Evolutionary conservation across 92 coral and sea anemone species (phyloP).

Genomic region (Actinernus sp.): DNA sequence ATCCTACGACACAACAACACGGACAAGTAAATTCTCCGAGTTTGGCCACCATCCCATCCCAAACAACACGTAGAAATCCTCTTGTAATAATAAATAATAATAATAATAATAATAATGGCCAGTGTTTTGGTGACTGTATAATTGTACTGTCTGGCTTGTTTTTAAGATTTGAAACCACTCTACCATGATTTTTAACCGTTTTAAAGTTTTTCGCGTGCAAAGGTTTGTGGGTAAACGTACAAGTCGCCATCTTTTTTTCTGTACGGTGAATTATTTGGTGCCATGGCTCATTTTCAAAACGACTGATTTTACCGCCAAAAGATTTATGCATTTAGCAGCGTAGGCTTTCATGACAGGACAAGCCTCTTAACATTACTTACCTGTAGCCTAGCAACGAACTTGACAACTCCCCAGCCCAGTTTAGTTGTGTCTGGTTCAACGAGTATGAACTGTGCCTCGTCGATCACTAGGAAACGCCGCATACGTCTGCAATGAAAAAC

Average conservation of each 20-base stretch:
- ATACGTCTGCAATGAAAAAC: slow-evolving; percentile 33
- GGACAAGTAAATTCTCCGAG: too few relatives aligned
- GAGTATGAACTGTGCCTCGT: slow-evolving; percentile 98
- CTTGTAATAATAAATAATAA: too few relatives aligned
- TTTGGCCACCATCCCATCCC: too few relatives aligned
- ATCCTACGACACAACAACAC: slow-evolving; percentile 70
- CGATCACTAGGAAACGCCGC: slow-evolving; percentile 98
- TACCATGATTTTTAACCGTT: neutral
- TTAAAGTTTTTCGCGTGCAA: too few relatives aligned
- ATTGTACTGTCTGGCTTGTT: too few relatives aligned
- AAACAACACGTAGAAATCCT: too few relatives aligned
- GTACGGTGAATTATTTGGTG: neutral
- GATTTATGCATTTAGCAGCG: neutral
- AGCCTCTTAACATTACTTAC: slow-evolving; percentile 28
- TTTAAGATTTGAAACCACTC: too few relatives aligned
- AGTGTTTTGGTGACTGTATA: too few relatives aligned
- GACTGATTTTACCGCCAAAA: neutral
- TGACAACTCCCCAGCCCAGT: slow-evolving; percentile 99
- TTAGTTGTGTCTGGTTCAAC: slow-evolving; percentile 99
- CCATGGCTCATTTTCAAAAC: neutral
- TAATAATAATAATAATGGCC: too few relatives aligned
- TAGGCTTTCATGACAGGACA: too few relatives aligned
- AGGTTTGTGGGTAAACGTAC: too few relatives aligned
- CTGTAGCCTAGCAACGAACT: slow-evolving; percentile 98
- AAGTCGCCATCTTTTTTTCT: too few relatives aligned